Conservation (phyloP, 2,113 vertebrate species). For the Microcebus lehilahytsara region DNA sequence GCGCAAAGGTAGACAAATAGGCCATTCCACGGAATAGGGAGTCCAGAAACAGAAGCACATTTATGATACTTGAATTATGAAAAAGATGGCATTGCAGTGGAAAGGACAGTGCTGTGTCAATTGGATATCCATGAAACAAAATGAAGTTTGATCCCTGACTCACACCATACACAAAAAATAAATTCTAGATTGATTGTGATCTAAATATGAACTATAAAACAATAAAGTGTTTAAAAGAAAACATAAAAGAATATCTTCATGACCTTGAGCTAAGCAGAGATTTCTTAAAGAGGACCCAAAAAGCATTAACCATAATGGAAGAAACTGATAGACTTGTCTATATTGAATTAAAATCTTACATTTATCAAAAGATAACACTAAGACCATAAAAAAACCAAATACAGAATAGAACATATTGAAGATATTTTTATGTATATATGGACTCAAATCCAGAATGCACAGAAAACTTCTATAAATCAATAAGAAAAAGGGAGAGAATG, state of each 20-base stretch:
- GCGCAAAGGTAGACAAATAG: not conserved
- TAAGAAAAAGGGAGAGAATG: not conserved
- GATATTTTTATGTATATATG: not conserved
- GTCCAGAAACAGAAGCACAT: not conserved
- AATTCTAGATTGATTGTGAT: not conserved
- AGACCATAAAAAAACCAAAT: not conserved
- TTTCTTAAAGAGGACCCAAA: not conserved
- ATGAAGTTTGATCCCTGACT: not conserved
- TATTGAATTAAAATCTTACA: not conserved
- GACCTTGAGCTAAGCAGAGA: not conserved
- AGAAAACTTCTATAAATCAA: not conserved
- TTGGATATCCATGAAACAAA: not conserved
- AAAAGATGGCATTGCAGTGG: not conserved
- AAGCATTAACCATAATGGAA: not conserved
- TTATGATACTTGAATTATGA: not conserved
- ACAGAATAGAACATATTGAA: not conserved
- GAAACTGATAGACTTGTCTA: not conserved
- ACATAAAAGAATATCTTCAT: not conserved
- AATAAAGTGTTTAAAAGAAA: slow-evolving; percentile 6
- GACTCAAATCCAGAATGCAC: not conserved
- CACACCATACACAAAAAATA: not conserved
- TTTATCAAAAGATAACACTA: not conserved
- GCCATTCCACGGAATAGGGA: not conserved
- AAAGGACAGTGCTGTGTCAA: not conserved
- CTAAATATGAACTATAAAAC: not conserved